Conservation (phyloP, 2,888 invertebrate species). For the Spilosoma lubricipeda region DNA sequence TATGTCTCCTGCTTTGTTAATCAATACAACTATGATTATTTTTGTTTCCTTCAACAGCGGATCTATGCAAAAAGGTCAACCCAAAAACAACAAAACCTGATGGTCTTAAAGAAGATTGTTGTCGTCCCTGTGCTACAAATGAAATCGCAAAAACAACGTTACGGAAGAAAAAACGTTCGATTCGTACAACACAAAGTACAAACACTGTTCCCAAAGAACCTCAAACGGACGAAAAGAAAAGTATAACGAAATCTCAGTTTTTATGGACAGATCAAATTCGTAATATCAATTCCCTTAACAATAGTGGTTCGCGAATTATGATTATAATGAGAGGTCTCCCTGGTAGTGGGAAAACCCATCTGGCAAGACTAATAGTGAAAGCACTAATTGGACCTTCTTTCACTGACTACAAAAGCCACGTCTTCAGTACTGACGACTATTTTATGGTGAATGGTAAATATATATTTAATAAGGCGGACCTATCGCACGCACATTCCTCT, state of each 20-base stretch:
- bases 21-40: neutral
- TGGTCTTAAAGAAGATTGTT: constrained; percentile 22
- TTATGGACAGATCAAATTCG: constrained; percentile 64
- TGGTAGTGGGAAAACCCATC: constrained; percentile 93
- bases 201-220: constrained; percentile 41
- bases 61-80: constrained; percentile 52
- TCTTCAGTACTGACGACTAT: constrained; percentile 74
- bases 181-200: constrained; percentile 5
- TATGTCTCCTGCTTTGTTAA: neutral
- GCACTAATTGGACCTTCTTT: constrained; percentile 56
- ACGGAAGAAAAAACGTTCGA: constrained; percentile 1
- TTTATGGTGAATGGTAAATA: constrained; percentile 66
- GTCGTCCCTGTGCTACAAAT: constrained; percentile 13
- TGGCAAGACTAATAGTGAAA: constrained; percentile 87
- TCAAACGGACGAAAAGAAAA: neutral
- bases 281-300: constrained; percentile 63
- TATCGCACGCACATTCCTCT: constrained; percentile 90
- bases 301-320: constrained; percentile 87
- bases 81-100: constrained; percentile 59
- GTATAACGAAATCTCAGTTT: constrained; percentile 17
- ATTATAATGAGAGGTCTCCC: constrained; percentile 93
- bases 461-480: constrained; percentile 55
- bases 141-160: neutral
- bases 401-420: constrained; percentile 57
- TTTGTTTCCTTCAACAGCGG: constrained; percentile 55